Percentiles rank a stretch among this genome's conserved stretches.
phyloP scores from a whole-genome alignment of 2,888 invertebrate genomes.

The Orthosia gothica region DNA sequence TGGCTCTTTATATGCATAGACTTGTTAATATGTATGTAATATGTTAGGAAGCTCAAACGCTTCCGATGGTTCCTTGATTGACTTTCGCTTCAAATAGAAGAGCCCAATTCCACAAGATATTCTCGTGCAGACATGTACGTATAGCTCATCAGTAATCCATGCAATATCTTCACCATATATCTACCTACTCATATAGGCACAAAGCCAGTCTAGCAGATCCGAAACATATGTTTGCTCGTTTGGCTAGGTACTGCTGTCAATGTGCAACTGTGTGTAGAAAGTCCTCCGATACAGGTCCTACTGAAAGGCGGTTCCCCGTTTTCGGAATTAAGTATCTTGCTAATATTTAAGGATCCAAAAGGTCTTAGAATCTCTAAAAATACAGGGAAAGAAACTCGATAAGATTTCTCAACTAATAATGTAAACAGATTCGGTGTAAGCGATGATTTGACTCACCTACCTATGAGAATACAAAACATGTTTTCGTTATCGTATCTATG shows the following conservation, averaged over 20 bases:
- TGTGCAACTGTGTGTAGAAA: too few relatives aligned
- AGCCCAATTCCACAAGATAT: too few relatives aligned
- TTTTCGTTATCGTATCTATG: constrained; percentile 19
- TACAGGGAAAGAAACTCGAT: background rate
- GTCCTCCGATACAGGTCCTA: background rate
- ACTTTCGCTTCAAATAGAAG: too few relatives aligned
- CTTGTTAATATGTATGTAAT: too few relatives aligned
- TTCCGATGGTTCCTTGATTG: too few relatives aligned
- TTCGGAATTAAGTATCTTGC: background rate
- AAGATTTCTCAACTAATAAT: background rate
- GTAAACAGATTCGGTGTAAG: background rate
- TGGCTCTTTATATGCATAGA: too few relatives aligned
- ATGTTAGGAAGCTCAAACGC: too few relatives aligned
- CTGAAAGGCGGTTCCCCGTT: background rate
- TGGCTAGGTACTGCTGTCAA: background rate
- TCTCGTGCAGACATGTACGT: too few relatives aligned
- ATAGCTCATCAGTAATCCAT: too few relatives aligned
- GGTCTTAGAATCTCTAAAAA: background rate
- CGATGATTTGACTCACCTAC: constrained; percentile 1
- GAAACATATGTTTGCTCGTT: background rate
- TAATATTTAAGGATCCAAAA: background rate
- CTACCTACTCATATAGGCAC: too few relatives aligned
- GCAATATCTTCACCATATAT: too few relatives aligned
- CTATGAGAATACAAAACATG: constrained; percentile 19
- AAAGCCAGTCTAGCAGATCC: too few relatives aligned